Base-by-base conservation (phyloP, 2,797 vertebrate species). In the Gymnopithys bicolor region DNA sequence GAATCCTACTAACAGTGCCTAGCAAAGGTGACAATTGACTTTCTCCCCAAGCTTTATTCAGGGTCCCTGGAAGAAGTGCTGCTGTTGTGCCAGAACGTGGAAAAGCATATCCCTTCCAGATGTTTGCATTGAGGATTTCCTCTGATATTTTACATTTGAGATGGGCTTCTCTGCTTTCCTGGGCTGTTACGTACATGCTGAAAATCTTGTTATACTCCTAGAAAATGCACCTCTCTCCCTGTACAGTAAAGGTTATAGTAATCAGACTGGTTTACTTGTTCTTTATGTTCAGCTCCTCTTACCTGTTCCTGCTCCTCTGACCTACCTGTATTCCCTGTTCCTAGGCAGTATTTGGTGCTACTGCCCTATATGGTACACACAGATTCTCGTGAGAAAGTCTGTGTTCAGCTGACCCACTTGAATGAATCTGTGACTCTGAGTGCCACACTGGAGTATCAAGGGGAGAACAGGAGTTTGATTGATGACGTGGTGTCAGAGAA, bases 371-470 rank as follows among this genome's bases (percentile, higher is more conserved):
- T 93, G 27, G 85, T 96, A 66, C 84, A 70, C 48, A 68, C 73
- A 0, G 56, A 93, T n/a, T 84, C 94, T 60, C 22, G 21, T 7
- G 96, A 97, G 83, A 97, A 97, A 32, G 39, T 93, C 62, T 98
- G 98, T 3, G 5, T 98, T n/a, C 95, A 98, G 60, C 73, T 98
- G 90, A 97, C 45, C 27, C 74, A 97, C 35, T 93, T 98, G 90
- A 97, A 98, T 0, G 97, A 98, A 75, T 96, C 97, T 1, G 97
- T 98, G 91, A 96, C 92, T 0, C 78, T 97, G 41, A 97, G 68
- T n/a, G 71, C 82, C 62, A 91, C 80, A 1, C 37, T 98, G 0
- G 95, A 97, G 45, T 89, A 96, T 1, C 6, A 59, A 5, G 45
- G 43, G 30, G 83, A 48, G 79, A 98, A 97, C 35, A 79, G 25